These are phyloP conservation scores for Acleris sparsana DNA, from an alignment of 2,888 invertebrate genomes.

Conservation along the genomic window DNA sequence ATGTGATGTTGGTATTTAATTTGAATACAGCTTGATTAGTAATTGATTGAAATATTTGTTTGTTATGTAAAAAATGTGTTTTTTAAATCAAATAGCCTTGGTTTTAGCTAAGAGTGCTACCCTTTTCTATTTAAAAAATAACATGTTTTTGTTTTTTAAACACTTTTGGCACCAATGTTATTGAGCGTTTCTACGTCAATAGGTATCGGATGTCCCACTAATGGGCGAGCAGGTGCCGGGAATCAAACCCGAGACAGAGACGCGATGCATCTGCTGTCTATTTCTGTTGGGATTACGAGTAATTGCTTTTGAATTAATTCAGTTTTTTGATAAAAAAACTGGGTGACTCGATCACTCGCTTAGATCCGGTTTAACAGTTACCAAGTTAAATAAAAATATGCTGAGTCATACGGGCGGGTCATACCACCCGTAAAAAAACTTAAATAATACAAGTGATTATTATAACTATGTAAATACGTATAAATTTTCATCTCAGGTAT, in stretches of 20 bases:
- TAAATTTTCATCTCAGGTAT: too few species aligned
- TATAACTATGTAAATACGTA: too few species aligned
- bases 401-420: too few species aligned
- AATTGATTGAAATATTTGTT: neutral
- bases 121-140: neutral
- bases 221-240: slow-evolving; percentile 79
- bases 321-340: neutral
- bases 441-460: too few species aligned
- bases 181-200: slow-evolving; percentile 63
- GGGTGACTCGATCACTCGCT: too few species aligned
- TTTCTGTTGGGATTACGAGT: slow-evolving; percentile 30
- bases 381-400: too few species aligned
- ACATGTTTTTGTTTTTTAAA: neutral
- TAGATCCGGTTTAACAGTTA: too few species aligned
- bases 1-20: slow-evolving; percentile 8
- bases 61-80: neutral
- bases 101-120: neutral
- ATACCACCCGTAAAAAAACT: too few species aligned
- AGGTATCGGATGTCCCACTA: slow-evolving; percentile 69
- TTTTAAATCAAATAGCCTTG: neutral
- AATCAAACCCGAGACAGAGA: slow-evolving; percentile 76
- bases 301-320: slow-evolving; percentile 21
- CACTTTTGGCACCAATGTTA: slow-evolving; percentile 15
- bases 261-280: slow-evolving; percentile 63
- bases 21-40: slow-evolving; percentile 5